Evolutionary conservation across 2,113 vertebrate species (phyloP), one percentile per base, ranked within the genome.

Genomic region (Anoplopoma fimbria): DNA sequence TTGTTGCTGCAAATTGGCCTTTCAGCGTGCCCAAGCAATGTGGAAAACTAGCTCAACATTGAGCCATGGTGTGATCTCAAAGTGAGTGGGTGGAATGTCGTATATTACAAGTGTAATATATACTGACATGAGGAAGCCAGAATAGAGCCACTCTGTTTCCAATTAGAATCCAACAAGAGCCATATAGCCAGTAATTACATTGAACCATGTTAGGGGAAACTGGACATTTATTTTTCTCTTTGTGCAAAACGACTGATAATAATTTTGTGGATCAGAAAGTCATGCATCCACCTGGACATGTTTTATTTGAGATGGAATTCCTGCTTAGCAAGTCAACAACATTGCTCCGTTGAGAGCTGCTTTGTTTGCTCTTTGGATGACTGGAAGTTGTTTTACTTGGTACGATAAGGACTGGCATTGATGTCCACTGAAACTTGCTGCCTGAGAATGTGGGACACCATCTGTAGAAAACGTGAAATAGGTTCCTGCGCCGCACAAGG

Each of bases 61-160:
- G 67, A 76, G 75, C 73, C 40, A 6, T 12, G 29, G 60, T 68
- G 68, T 79, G 75, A 83, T 83, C 57, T 75, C 1, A 0, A 33
- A 87, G 79, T 69, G 78, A 84, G 87, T 79, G 77, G 86, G 84
- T 82, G 87, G 81, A 60, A 77, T 79, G 70, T 84, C 68, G 67
- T 73, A 89, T 45, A 68, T 82, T 83, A 69, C 71, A 82, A 86
- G 77, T 87, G 89, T 80, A 77, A 75, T 14, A 55, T 88, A 84
- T 62, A 80, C 71, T 88, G 83, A 93, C 80, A 82, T 72, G 79
- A 83, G 40, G 73, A 77, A 81, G 75, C 60, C 36, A 60, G 77
- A 77, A 86, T 47, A 51, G 60, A 69, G 67, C 72, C 86, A 82
- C 76, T 89, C 61, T 75, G 63, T 87, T 79, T 86, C 80, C 63